Evolutionary conservation across 2,797 vertebrate species (phyloP), one percentile per base, ranked within the genome.

Genomic region (Acropternis orthonyx): DNA sequence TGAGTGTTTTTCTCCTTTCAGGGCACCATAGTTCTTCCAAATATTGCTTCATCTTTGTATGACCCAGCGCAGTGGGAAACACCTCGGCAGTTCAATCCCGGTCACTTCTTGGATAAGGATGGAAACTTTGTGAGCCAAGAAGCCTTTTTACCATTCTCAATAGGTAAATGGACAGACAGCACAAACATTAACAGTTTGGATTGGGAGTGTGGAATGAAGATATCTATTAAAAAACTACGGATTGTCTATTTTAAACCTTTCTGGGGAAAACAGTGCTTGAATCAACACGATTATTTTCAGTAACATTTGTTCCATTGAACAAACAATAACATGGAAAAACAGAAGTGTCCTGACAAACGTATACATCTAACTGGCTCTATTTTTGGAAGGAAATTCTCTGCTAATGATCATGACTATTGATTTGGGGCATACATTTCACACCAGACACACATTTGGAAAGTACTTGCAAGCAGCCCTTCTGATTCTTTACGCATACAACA

Each of bases 141-240:
- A 65, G 97, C 97, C 11, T 98, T 97, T 81, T 69, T 97, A 44
- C 96, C 96, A 8, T 97, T 98, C 86, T 97, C 97, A 3, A 67
- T 95, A 90, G 96, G 97, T 97, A 89, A 90, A 26, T 15, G 24
- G 32, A 27, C 62, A 17, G 58, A 67, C 34, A 30, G 28, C 56
- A 83, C 26, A 43, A 49, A 36, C 3, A 56, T 36, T 23, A 74
- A 11, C 65, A 43, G 23, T 32, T 55, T 39, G 39, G 20, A 26
- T 8, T 55, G 44, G 44, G 39, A 30, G 32, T 27, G 32, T 32
- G 74, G 67, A 85, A 88, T 61, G 61, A 84, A 85, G 73, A 63
- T 49, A 12, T 48, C 32, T 56, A 2, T 65, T 73, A 49, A 77
- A 90, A 89, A 67, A 1, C 22, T n/a, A 6, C 13, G 32, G 27